These are phyloP conservation scores for Nomada fucata DNA, from an alignment of 2,888 invertebrate genomes.

Conservation along the genomic window DNA sequence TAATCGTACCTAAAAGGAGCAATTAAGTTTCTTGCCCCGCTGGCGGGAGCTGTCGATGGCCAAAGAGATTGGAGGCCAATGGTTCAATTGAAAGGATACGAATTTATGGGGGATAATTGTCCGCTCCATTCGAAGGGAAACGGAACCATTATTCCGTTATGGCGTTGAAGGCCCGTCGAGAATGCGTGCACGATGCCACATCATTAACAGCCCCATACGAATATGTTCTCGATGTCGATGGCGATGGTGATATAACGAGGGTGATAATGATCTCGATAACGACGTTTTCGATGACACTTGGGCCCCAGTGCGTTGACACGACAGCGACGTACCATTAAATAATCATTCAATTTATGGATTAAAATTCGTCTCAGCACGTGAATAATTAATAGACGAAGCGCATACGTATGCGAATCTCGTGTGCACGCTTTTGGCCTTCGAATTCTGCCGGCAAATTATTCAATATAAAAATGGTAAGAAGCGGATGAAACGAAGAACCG, in stretches of 20 bases:
- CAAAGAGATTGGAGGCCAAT: constrained; percentile 19
- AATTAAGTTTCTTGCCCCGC: constrained; percentile 27
- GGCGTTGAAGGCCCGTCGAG: background rate
- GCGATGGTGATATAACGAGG: constrained; percentile 22
- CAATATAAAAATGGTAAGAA: background rate
- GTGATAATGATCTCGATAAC: constrained; percentile 14
- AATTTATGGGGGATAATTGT: constrained; percentile 22
- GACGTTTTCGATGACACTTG: constrained; percentile 51
- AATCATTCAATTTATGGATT: background rate
- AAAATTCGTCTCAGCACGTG: background rate
- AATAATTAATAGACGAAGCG: too few relatives aligned
- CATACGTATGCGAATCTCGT: too few relatives aligned
- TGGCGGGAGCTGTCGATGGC: constrained; percentile 3
- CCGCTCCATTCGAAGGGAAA: constrained; percentile 6
- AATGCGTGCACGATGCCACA: background rate
- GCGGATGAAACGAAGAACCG: background rate
- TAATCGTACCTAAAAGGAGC: constrained; percentile 39
- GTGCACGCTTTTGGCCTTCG: too few relatives aligned
- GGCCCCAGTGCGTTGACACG: constrained; percentile 57
- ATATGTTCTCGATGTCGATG: constrained; percentile 17
- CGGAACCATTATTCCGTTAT: background rate
- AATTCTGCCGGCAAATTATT: background rate
- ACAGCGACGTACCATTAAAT: constrained; percentile 33
- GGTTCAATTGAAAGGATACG: constrained; percentile 8
- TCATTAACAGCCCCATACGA: background rate